phyloP scores from a whole-genome alignment of 2,113 vertebrate species.

The Petromus typicus region DNA sequence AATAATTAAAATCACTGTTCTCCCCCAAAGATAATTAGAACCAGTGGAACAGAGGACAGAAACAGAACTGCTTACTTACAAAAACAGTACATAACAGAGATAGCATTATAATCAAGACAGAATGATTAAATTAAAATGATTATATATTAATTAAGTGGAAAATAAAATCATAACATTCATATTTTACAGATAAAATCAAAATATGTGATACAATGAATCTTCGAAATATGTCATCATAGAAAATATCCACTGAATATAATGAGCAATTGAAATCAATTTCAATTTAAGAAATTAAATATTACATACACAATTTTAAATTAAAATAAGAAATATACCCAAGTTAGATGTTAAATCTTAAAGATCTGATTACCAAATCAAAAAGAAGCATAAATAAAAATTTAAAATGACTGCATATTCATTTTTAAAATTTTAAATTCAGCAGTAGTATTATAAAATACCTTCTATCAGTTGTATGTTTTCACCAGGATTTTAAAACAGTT shows the following conservation, averaged over 20 bases:
- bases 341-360: slow-evolving; percentile 12
- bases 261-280: not conserved
- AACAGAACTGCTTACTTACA: not conserved
- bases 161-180: not conserved
- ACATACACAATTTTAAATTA: slow-evolving; percentile 18
- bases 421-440: slow-evolving; percentile 7
- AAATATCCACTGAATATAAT: not conserved
- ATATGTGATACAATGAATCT: not conserved
- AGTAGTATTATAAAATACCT: slow-evolving; percentile 42
- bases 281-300: not conserved
- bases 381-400: slow-evolving; percentile 37
- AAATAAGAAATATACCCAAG: too few relatives aligned
- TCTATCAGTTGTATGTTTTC: slow-evolving; percentile 3
- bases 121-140: not conserved
- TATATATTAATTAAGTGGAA: not conserved
- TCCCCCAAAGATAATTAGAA: not conserved
- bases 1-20: slow-evolving; percentile 8
- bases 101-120: not conserved
- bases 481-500: slow-evolving; percentile 37
- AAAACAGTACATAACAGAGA: not conserved
- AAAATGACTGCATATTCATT: slow-evolving; percentile 30
- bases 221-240: not conserved
- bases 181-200: not conserved
- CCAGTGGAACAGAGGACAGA: not conserved
- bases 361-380: slow-evolving; percentile 27